Conservation (phyloP, 2,888 invertebrate genomes). For the Aricia artaxerxes region DNA sequence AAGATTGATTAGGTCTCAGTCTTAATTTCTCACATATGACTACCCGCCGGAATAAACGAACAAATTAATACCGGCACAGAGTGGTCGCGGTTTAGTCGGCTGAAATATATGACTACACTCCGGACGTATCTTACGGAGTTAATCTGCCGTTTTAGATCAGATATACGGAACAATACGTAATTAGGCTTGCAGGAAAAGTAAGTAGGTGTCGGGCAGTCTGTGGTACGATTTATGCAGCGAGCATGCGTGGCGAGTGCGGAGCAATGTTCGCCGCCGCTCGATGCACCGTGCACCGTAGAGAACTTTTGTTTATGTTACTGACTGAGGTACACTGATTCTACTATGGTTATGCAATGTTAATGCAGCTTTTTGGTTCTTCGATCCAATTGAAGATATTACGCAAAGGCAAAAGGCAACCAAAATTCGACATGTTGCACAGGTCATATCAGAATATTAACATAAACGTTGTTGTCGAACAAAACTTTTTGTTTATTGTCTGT, state of each 20-base stretch:
- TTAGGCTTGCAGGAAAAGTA: slow-evolving; percentile 31
- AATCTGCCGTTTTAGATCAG: slow-evolving; percentile 30
- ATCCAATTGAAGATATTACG: no score
- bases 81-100: slow-evolving; percentile 9
- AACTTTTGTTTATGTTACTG: slow-evolving; percentile 64
- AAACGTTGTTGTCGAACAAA: no score
- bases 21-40: slow-evolving; percentile 12
- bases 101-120: slow-evolving; percentile 19
- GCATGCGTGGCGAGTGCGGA: slow-evolving; percentile 55
- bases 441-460: no score
- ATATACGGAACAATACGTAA: slow-evolving; percentile 31
- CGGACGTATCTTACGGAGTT: slow-evolving; percentile 25
- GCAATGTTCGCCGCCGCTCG: slow-evolving; percentile 53
- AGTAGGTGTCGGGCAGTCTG: slow-evolving; percentile 30
- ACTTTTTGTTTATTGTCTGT: no score
- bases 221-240: slow-evolving; percentile 49
- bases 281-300: slow-evolving; percentile 42
- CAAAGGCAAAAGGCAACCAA: no score
- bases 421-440: no score
- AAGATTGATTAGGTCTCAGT: slow-evolving; percentile 1
- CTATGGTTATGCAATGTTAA: neutral
- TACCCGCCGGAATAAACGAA: slow-evolving; percentile 8
- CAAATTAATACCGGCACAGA: slow-evolving; percentile 21
- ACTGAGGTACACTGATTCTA: neutral
- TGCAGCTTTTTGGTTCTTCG: neutral